These are phyloP conservation scores for Sinotaia quadrata DNA, from an alignment of 2,888 invertebrate genomes.

Conservation along the genomic window DNA sequence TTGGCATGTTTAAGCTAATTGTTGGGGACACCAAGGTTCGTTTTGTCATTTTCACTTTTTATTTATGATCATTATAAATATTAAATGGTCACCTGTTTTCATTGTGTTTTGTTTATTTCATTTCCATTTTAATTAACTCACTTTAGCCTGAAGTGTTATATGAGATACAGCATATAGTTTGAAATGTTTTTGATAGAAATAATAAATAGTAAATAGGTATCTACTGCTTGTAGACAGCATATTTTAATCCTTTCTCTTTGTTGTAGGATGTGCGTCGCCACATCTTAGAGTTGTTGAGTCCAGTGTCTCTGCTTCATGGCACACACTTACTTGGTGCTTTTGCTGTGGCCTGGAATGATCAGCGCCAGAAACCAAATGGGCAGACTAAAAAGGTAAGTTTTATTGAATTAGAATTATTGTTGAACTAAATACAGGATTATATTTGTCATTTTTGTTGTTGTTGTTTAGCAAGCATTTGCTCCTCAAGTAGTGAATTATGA, in stretches of 20 bases:
- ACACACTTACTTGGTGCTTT: conserved; percentile 86
- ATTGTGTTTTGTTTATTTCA: no score
- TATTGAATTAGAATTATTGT: no score
- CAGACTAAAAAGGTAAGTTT: conserved; percentile 68
- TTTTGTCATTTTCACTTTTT: neutral
- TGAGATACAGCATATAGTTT: no score
- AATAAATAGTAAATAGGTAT: no score
- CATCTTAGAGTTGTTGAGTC: conserved; percentile 86
- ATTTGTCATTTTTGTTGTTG: neutral
- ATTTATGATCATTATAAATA: neutral
- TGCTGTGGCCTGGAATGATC: conserved; percentile 88
- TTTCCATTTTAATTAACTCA: no score
- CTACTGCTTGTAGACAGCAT: no score
- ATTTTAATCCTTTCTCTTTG: no score
- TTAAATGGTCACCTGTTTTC: no score
- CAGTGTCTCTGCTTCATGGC: conserved; percentile 87
- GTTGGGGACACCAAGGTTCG: conserved; percentile 75
- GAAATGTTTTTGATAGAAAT: no score
- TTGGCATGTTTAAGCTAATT: conserved; percentile 61
- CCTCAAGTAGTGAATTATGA: no score
- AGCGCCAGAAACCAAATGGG: conserved; percentile 52
- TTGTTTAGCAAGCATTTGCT: neutral
- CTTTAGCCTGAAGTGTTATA: no score
- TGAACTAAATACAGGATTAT: no score
- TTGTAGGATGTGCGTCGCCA: conserved; percentile 83